These are phyloP conservation scores for Armadillidium nasatum DNA, from an alignment of 1,140 invertebrate species.

Conservation along the genomic window DNA sequence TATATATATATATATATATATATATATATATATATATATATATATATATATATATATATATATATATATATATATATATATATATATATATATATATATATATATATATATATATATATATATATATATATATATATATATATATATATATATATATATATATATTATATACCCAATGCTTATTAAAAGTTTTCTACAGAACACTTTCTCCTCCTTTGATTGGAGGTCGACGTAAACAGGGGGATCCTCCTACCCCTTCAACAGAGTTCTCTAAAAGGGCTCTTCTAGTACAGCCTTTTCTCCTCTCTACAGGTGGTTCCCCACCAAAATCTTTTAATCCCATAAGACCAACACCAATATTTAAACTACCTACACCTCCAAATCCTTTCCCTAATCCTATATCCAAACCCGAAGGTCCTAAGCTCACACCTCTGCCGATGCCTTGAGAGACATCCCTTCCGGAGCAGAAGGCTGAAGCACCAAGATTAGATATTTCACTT, in stretches of 20 bases:
- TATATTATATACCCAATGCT: too few species aligned
- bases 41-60: too few species aligned
- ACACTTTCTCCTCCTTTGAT: background rate
- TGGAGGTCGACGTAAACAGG: background rate
- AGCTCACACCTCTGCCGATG: background rate
- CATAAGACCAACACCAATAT: background rate
- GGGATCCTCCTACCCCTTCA: background rate
- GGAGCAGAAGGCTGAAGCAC: background rate
- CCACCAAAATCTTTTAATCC: background rate
- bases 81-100: too few species aligned
- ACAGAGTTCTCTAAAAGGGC: background rate
- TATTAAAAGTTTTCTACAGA: background rate
- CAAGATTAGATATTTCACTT: background rate
- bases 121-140: too few species aligned
- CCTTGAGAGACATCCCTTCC: background rate
- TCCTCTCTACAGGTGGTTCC: background rate
- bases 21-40: too few species aligned
- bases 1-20: too few species aligned
- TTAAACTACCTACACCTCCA: background rate
- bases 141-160: too few species aligned
- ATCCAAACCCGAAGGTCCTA: background rate
- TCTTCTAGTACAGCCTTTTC: background rate
- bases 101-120: too few species aligned
- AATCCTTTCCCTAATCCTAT: slow-evolving; percentile 7
- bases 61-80: too few species aligned